Evolutionary conservation across 2,113 vertebrate species (phyloP).

Genomic region (Himantopus leucocephalus): DNA sequence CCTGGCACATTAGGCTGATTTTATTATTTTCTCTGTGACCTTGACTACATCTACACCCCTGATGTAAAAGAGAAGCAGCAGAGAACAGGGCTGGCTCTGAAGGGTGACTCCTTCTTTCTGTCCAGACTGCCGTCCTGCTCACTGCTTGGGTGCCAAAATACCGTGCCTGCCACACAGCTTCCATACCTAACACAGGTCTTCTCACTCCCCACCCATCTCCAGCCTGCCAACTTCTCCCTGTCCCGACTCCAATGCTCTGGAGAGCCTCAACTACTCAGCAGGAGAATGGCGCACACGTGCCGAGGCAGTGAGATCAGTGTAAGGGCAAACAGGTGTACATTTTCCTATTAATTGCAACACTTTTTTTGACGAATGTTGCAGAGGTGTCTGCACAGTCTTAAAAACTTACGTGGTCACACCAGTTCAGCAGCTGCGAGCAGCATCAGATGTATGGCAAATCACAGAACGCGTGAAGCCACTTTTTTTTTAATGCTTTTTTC

Average conservation of each 20-base stretch:
- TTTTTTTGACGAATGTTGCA: not conserved
- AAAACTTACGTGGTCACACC: not conserved
- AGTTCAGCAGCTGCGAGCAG: not conserved
- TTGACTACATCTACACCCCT: not conserved
- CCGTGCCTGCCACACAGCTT: not conserved
- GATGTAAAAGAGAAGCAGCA: not conserved
- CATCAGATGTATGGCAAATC: not conserved
- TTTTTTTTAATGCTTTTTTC: not conserved
- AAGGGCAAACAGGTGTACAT: not conserved
- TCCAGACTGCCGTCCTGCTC: not conserved
- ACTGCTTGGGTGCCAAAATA: not conserved
- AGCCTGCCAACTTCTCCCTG: not conserved
- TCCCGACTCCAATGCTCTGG: not conserved
- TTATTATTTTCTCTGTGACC: not conserved
- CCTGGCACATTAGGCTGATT: not conserved
- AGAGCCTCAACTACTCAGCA: not conserved
- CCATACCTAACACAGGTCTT: not conserved
- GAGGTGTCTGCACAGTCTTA: not conserved
- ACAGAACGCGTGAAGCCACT: rapidly evolving
- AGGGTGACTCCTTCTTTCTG: not conserved
- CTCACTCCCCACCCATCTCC: not conserved
- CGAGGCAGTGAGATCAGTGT: not conserved
- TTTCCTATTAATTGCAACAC: not conserved
- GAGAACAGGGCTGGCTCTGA: not conserved
- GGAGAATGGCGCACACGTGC: rapidly evolving